Evolutionary conservation across 2,113 vertebrate species (phyloP), one percentile per base, ranked within the genome.

Genomic region (Periophthalmus modestus): DNA sequence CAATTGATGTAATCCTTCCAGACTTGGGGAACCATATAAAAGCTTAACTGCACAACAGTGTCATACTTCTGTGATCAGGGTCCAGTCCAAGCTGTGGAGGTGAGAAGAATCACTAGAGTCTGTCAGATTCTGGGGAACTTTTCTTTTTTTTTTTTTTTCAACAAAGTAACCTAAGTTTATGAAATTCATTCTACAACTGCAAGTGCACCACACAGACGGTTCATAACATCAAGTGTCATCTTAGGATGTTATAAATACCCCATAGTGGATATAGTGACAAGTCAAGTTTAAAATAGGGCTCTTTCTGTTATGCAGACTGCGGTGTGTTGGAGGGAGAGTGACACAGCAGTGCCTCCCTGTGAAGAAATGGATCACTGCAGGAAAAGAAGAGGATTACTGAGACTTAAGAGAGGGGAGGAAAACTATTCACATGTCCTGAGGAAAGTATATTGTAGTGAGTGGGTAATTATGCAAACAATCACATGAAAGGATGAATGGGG

Each of bases 321-420:
- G 28, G n/a, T 73, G 65, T 39, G 46, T 50, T 62, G 43, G 43
- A 24, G 58, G 66, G 80, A 82, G 71, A 67, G 69, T 78, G 83
- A 90, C 92, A 84, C 93, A 88, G 83, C 88, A 92, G 79, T 92
- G 90, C 93, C 93, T 91, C 87, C 93, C 82, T 85, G 93, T 63
- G 92, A 91, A 81, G 63, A 72, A 85, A 75, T 52, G 55, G 23
- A 74, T 85, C 89, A 90, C 57, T 91, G 82, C 91, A 92, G 71
- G 74, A 71, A 48, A 73, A 84, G 58, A 69, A 52, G 69, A 76
- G 74, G 72, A 28, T 23, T 62, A 62, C 24, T 3, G 14, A 62
- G 58, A 61, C 15, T 61, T 18, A 21, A 62, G 13, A 24, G n/a
- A 72, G 47, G 34, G 23, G 33, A n/a, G 39, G 75, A 55, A 52